Conservation (phyloP, 2,888 invertebrate genomes). For the Altica lythri region DNA sequence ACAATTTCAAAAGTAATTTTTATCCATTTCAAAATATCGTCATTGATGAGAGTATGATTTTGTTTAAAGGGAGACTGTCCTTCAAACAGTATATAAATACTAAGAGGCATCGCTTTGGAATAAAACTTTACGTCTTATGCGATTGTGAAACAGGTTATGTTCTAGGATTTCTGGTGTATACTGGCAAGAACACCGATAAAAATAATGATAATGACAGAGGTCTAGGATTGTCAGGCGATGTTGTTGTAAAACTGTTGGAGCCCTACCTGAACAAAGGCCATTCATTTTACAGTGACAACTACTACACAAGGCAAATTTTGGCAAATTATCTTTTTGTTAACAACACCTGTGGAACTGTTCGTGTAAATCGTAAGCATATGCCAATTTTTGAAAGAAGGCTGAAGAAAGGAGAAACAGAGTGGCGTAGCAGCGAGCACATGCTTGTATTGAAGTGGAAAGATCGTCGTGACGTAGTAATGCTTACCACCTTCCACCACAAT, state of each 20-base stretch:
- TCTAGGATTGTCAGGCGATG: constrained; percentile 8
- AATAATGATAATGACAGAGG: neutral
- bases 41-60: constrained; percentile 10
- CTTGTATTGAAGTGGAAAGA: constrained; percentile 26
- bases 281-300: constrained; percentile 21
- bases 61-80: constrained; percentile 7
- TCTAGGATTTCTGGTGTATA: constrained; percentile 9
- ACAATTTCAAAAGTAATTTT: constrained; percentile 5
- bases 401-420: constrained; percentile 19
- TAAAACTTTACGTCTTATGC: constrained; percentile 12
- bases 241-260: constrained; percentile 11
- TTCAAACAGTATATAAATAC: constrained; percentile 14
- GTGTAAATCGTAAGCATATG: constrained; percentile 22
- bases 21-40: constrained; percentile 9
- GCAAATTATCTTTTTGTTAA: constrained; percentile 17
- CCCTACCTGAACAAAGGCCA: constrained; percentile 23
- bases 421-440: constrained; percentile 17
- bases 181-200: constrained; percentile 13
- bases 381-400: constrained; percentile 20
- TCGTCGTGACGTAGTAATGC: constrained; percentile 30
- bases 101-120: constrained; percentile 15
- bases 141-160: constrained; percentile 13
- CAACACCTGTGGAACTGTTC: constrained; percentile 28
- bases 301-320: constrained; percentile 25
- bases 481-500: constrained; percentile 41